phyloP scores from a whole-genome alignment of 2,888 invertebrate genomes.

The Andrena flavipes region DNA sequence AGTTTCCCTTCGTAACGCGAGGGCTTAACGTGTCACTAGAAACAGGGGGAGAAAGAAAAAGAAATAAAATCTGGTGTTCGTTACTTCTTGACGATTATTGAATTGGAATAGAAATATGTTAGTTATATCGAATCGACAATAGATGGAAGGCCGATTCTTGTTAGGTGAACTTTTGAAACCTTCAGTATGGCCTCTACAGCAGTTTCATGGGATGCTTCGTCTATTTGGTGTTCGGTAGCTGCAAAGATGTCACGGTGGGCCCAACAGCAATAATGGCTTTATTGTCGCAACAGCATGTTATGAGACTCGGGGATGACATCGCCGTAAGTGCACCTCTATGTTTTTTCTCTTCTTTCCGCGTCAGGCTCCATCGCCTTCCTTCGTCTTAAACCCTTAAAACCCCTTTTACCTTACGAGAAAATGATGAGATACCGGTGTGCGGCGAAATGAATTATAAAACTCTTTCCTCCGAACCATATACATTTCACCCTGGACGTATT shows the following conservation, averaged over 20 bases:
- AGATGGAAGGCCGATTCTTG: constrained; percentile 47
- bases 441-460: not conserved
- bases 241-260: constrained; percentile 86
- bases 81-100: not conserved
- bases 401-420: not conserved
- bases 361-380: not conserved
- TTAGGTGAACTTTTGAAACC: constrained; percentile 69
- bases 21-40: too few species aligned
- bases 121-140: constrained; percentile 30
- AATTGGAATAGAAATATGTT: not conserved
- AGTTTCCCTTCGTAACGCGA: too few species aligned
- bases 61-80: not conserved
- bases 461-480: not conserved
- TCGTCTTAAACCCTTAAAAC: not conserved
- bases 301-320: constrained; percentile 82
- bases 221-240: constrained; percentile 86
- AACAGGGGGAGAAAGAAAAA: not conserved
- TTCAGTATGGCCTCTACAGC: constrained; percentile 87
- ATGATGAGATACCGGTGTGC: not conserved
- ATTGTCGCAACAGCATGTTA: constrained; percentile 85
- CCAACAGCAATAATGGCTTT: constrained; percentile 89
- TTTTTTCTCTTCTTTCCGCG: not conserved
- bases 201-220: constrained; percentile 87
- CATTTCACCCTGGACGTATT: too few species aligned
- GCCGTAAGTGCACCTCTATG: constrained; percentile 80